phyloP scores from a whole-genome alignment of 2,113 vertebrate genomes.

The Seriola rivoliana region DNA sequence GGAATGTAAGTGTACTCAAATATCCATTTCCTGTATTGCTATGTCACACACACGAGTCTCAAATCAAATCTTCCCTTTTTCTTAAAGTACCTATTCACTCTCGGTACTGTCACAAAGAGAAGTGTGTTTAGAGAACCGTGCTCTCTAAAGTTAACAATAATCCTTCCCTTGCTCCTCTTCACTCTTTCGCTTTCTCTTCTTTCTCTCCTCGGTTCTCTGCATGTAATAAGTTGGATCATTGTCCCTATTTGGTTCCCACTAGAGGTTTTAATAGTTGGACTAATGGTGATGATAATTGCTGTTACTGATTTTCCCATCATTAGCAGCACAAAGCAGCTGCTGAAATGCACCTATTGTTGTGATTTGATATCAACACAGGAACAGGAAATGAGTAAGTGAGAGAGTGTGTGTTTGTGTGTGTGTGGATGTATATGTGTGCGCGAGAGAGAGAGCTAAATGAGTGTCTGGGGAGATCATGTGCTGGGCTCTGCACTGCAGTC shows the following conservation, averaged over 20 bases:
- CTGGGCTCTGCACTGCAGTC: constrained; percentile 16
- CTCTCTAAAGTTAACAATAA: background rate
- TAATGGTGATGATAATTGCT: constrained; percentile 62
- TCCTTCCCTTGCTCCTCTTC: background rate
- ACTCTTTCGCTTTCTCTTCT: background rate
- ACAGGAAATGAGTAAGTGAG: constrained; percentile 68
- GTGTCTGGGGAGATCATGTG: constrained; percentile 21
- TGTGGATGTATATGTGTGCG: background rate
- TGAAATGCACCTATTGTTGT: constrained; percentile 74
- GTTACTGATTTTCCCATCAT: constrained; percentile 66
- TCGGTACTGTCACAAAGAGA: background rate
- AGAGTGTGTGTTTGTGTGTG: background rate
- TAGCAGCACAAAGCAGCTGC: constrained; percentile 63
- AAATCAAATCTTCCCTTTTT: constrained; percentile 13
- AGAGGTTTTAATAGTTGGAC: constrained; percentile 45
- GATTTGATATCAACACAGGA: constrained; percentile 73
- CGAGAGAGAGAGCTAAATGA: background rate
- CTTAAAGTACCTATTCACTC: background rate
- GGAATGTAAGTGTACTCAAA: background rate
- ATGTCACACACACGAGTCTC: background rate
- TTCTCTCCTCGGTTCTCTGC: background rate
- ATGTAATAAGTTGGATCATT: constrained; percentile 3
- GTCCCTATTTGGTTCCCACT: constrained; percentile 47
- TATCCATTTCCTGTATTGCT: constrained; percentile 31
- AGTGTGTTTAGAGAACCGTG: background rate